These are phyloP conservation scores for Acanthurus lineatus DNA, from an alignment of 2,797 vertebrate species.

Conservation along the genomic window DNA sequence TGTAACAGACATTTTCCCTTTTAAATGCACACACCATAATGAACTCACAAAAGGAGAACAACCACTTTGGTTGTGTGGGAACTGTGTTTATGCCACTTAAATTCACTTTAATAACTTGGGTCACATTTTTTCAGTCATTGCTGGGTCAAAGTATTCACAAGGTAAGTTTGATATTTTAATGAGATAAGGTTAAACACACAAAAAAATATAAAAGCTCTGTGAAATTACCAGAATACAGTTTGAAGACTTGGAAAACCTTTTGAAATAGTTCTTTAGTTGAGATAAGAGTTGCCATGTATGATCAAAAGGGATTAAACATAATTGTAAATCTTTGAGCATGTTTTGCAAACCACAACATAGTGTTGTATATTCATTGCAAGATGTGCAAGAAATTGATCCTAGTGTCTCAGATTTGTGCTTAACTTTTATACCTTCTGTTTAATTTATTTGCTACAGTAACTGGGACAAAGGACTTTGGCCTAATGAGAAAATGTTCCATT, in stretches of 20 bases:
- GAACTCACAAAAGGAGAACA: background rate
- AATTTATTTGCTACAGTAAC: background rate
- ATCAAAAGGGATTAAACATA: conserved; percentile 1
- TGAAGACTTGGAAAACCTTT: background rate
- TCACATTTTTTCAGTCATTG: background rate
- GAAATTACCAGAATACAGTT: background rate
- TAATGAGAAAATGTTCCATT: too few relatives aligned
- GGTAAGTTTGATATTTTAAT: background rate
- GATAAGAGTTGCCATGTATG: background rate
- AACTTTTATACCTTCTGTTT: background rate
- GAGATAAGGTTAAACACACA: background rate
- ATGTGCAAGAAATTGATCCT: background rate
- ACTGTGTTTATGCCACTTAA: background rate
- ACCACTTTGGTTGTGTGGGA: background rate
- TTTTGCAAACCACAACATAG: background rate
- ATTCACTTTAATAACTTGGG: background rate
- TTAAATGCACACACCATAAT: background rate
- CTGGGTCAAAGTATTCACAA: background rate
- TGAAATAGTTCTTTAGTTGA: background rate
- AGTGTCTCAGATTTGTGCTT: background rate
- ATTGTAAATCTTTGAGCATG: background rate
- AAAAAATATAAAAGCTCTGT: background rate
- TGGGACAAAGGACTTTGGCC: too few relatives aligned
- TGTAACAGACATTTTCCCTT: background rate
- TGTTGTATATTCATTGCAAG: background rate